Percentiles rank a stretch among this genome's conserved stretches.
Evolutionary conservation across 2,797 vertebrate genomes (phyloP).

Genomic region (Syndactyla subalaris): DNA sequence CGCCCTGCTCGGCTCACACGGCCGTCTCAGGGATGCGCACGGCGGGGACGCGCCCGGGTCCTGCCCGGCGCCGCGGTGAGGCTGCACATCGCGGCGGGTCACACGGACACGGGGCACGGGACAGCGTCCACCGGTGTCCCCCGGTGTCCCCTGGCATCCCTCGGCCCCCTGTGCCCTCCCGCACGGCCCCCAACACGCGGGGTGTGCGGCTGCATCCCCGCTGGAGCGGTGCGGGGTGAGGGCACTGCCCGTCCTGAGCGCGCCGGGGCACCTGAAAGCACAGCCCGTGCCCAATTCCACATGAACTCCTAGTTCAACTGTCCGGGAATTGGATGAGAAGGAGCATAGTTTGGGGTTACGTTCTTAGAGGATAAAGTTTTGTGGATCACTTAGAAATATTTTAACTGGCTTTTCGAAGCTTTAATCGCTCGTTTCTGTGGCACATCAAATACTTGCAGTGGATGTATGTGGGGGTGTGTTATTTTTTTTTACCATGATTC

Average conservation of each 20-base stretch:
- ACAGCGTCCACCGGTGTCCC: too few relatives aligned
- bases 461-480: background rate
- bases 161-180: background rate
- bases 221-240: fast-evolving
- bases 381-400: background rate
- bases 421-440: background rate
- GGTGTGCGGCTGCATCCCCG: background rate
- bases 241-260: background rate
- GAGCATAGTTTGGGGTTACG: background rate
- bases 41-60: background rate
- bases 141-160: too few relatives aligned
- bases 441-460: background rate
- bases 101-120: background rate
- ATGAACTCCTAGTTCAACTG: background rate
- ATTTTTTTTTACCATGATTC: background rate
- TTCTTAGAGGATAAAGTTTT: background rate
- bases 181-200: background rate
- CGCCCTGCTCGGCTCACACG: background rate
- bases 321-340: background rate
- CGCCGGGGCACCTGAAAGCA: background rate
- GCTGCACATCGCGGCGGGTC: background rate
- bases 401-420: background rate
- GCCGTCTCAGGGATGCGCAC: background rate
- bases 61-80: background rate
- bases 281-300: background rate